Conservation (phyloP, 2,888 invertebrate species). For the Synanthedon myopaeformis region DNA sequence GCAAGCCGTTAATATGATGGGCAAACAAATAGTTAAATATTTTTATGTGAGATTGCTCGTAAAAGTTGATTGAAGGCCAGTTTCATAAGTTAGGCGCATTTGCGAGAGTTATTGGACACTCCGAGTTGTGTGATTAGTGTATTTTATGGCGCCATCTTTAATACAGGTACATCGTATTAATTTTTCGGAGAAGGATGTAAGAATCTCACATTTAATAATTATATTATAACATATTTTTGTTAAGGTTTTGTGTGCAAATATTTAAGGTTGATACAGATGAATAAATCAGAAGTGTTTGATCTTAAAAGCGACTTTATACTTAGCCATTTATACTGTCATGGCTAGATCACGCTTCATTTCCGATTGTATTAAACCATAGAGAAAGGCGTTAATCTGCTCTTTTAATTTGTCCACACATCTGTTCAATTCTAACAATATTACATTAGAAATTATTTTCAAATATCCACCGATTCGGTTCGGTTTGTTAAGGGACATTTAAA, state of each 20-base stretch:
- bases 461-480: conserved; percentile 6
- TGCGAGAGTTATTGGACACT: background rate
- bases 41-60: conserved; percentile 62
- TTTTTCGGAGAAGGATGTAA: background rate
- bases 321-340: no score
- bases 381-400: no score
- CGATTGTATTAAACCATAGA: no score
- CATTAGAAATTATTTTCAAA: conserved; percentile 1
- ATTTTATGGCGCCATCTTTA: conserved; percentile 19
- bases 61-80: conserved; percentile 60
- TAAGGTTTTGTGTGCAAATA: no score
- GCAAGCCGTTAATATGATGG: conserved; percentile 54
- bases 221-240: no score
- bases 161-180: conserved; percentile 17
- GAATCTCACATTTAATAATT: background rate
- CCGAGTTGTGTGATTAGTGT: conserved; percentile 23
- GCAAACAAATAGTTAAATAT: conserved; percentile 68
- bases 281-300: no score
- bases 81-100: conserved; percentile 43
- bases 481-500: conserved; percentile 22
- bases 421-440: no score
- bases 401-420: no score
- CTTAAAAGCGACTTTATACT: no score
- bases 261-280: no score
- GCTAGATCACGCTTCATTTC: no score